A percentile compares a stretch with the other conserved stretches of the same genome.
Evolutionary conservation across 1,140 invertebrate genomes (phyloP).

Genomic region (Atopsyche davidsoni): DNA sequence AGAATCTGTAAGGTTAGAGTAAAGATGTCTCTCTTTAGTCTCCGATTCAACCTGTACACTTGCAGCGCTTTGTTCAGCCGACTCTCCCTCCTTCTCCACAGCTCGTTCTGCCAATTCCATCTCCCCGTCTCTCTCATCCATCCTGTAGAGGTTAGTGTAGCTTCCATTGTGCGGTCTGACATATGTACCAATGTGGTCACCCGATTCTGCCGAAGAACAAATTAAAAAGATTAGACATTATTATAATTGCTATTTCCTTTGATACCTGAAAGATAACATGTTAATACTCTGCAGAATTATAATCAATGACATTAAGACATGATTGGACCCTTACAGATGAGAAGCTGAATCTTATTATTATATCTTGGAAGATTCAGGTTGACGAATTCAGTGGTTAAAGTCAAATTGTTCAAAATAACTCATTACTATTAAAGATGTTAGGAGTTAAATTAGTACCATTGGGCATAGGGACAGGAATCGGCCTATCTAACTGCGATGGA

Average conservation of each 20-base stretch:
- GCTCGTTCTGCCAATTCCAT: slow-evolving; percentile 3
- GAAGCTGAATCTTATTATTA: too few relatives aligned
- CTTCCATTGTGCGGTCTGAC: slow-evolving; percentile 20
- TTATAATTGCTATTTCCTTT: too few relatives aligned
- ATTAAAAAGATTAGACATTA: too few relatives aligned
- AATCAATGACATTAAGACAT: too few relatives aligned
- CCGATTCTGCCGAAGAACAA: slow-evolving; percentile 8
- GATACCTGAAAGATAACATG: too few relatives aligned
- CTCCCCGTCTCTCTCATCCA: slow-evolving; percentile 23
- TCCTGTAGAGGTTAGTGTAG: slow-evolving; percentile 25
- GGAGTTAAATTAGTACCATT: slow-evolving; percentile 1
- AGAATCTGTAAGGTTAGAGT: slow-evolving; percentile 28
- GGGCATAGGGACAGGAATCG: not conserved
- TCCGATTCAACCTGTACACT: slow-evolving; percentile 1
- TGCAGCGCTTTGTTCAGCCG: slow-evolving; percentile 11
- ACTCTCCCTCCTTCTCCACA: slow-evolving; percentile 8
- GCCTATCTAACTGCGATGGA: slow-evolving; percentile 1
- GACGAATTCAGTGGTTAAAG: too few relatives aligned
- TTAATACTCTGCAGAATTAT: too few relatives aligned
- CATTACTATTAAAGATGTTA: not conserved
- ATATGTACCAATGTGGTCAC: slow-evolving; percentile 16
- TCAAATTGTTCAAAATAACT: too few relatives aligned
- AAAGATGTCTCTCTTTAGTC: slow-evolving; percentile 18
- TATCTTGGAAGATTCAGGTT: too few relatives aligned
- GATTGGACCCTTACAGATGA: too few relatives aligned